Percentiles rank a stretch among this genome's conserved stretches.
These are phyloP conservation scores for Sceloporus undulatus DNA, from an alignment of 2,113 vertebrate species.

Conservation along the genomic window DNA sequence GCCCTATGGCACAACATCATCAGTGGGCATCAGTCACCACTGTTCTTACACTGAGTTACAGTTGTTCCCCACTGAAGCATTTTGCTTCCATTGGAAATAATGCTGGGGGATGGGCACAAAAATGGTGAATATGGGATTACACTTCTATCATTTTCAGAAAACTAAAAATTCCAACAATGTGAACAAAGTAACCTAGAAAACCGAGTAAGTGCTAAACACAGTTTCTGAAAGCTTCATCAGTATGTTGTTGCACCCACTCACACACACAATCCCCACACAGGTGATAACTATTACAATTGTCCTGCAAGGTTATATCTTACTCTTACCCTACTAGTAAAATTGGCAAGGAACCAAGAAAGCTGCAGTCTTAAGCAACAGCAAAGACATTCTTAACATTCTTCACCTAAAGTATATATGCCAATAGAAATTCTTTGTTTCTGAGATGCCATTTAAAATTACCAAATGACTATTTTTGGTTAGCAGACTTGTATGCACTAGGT, in stretches of 20 bases:
- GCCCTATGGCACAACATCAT: no score
- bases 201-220: neutral
- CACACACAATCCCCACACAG: constrained; percentile 4
- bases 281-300: constrained; percentile 25
- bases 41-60: no score
- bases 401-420: constrained; percentile 10
- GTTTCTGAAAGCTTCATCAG: constrained; percentile 18
- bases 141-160: neutral
- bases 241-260: neutral
- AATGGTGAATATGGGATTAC: neutral
- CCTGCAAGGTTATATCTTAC: neutral
- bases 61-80: no score
- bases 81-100: neutral
- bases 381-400: constrained; percentile 17
- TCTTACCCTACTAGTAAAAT: constrained; percentile 32
- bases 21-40: no score
- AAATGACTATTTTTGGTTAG: constrained; percentile 4
- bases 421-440: constrained; percentile 25
- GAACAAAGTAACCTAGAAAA: neutral
- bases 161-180: neutral
- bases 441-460: constrained; percentile 33
- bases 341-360: constrained; percentile 27
- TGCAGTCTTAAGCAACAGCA: constrained; percentile 10
- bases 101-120: neutral
- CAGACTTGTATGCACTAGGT: neutral